phyloP scores from a whole-genome alignment of 23 tunicate genomes.

The Trididemnum miniatum region DNA sequence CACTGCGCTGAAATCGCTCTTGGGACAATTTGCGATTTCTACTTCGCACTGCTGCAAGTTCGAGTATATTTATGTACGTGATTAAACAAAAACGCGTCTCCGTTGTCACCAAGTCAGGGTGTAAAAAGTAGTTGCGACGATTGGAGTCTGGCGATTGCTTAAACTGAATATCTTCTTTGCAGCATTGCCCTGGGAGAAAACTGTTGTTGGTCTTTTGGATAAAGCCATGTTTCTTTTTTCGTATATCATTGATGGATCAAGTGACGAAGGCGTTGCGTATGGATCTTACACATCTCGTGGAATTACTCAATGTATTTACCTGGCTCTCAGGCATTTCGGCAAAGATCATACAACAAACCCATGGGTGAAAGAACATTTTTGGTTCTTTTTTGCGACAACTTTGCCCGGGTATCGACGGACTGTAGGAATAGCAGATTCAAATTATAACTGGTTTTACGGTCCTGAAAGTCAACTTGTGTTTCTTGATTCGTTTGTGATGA shows the following conservation, averaged over 20 bases:
- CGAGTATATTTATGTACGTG: no score
- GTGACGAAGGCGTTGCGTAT: slow-evolving; percentile 94
- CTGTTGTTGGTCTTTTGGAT: slow-evolving; percentile 40
- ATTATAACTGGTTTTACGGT: slow-evolving; percentile 96
- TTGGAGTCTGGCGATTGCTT: no score
- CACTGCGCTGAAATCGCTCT: no score
- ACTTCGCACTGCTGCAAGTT: no score
- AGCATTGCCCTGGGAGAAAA: slow-evolving; percentile 61
- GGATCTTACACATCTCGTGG: slow-evolving; percentile 90
- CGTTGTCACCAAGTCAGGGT: no score
- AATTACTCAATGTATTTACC: slow-evolving; percentile 66
- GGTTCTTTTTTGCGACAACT: slow-evolving; percentile 84
- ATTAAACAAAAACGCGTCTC: no score
- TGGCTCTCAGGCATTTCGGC: slow-evolving; percentile 70
- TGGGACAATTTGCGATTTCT: no score
- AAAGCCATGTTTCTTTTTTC: slow-evolving; percentile 57
- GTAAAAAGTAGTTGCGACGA: no score
- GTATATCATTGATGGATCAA: slow-evolving; percentile 75
- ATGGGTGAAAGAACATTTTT: slow-evolving; percentile 85
- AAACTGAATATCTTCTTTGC: no score
- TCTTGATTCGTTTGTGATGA: slow-evolving; percentile 77
- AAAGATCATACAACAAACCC: slow-evolving; percentile 73
- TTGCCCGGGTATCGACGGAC: slow-evolving; percentile 88
- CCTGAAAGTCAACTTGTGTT: slow-evolving; percentile 95
- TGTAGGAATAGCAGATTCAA: slow-evolving; percentile 87